Conservation (phyloP, 1,140 invertebrate species). For the Bombus turneri region DNA sequence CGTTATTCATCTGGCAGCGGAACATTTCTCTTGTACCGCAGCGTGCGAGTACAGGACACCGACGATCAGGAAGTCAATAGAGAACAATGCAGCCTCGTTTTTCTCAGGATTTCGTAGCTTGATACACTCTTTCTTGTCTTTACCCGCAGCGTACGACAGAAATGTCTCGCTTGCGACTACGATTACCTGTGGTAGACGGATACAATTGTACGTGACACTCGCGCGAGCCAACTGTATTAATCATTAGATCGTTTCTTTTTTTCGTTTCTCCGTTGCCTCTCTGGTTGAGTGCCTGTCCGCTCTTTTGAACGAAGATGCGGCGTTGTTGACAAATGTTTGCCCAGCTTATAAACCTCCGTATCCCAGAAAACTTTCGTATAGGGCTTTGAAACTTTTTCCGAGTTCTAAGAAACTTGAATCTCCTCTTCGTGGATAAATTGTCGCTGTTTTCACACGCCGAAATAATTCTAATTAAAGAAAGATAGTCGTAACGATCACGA, state of each 20-base stretch:
- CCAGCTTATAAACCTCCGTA: not conserved
- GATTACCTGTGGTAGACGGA: conserved; percentile 12
- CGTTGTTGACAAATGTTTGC: not conserved
- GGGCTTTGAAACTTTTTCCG: not conserved
- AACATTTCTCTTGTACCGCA: conserved; percentile 60
- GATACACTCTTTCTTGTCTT: conserved; percentile 25
- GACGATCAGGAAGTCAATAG: conserved; percentile 62
- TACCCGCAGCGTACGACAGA: not conserved
- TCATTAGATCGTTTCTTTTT: not conserved
- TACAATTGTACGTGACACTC: conserved; percentile 1
- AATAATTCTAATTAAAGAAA: not conserved
- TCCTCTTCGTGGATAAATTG: not conserved
- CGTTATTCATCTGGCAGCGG: conserved; percentile 62
- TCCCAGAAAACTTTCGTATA: not conserved
- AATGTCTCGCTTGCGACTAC: conserved; percentile 1
- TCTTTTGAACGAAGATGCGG: not conserved
- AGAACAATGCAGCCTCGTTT: conserved; percentile 59
- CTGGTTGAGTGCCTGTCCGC: not conserved
- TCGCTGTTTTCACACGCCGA: not conserved
- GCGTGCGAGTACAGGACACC: conserved; percentile 15
- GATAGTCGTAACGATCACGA: too few relatives aligned
- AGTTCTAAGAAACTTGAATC: not conserved
- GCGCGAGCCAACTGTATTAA: conserved; percentile 8
- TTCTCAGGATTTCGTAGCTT: conserved; percentile 47
- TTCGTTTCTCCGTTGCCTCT: not conserved